Evolutionary conservation across 1,140 invertebrate genomes (phyloP).

Genomic region (Dryas iulia): DNA sequence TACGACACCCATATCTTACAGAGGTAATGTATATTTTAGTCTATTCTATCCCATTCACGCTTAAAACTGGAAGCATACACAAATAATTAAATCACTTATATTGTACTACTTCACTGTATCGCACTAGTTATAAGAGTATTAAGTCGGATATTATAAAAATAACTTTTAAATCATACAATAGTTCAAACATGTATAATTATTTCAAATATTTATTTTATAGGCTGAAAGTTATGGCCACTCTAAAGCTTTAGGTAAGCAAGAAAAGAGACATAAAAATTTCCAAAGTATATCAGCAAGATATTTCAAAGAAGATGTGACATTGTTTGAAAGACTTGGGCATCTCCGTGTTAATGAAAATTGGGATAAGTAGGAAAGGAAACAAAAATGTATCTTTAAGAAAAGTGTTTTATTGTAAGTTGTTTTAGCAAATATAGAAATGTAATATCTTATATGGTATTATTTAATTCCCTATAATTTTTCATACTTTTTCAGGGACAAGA

Average conservation of each 20-base stretch:
- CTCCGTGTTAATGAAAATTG: conserved; percentile 61
- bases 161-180: no score
- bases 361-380: conserved; percentile 45
- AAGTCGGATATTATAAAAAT: no score
- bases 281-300: conserved; percentile 38
- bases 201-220: conserved; percentile 39
- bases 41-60: no score
- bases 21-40: no score
- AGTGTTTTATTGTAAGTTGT: background rate
- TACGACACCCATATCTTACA: conserved; percentile 64
- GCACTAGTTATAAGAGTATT: no score
- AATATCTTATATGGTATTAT: background rate
- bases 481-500: no score
- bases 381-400: background rate
- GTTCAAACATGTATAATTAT: no score
- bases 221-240: conserved; percentile 63
- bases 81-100: no score
- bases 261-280: conserved; percentile 39
- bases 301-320: conserved; percentile 72
- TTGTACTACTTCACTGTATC: no score
- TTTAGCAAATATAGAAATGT: background rate
- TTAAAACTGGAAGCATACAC: no score
- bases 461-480: background rate
- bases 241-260: conserved; percentile 61
- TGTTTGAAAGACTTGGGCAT: conserved; percentile 62